Evolutionary conservation across 2,113 vertebrate genomes (phyloP).

Genomic region (Myrmecobius fasciatus): DNA sequence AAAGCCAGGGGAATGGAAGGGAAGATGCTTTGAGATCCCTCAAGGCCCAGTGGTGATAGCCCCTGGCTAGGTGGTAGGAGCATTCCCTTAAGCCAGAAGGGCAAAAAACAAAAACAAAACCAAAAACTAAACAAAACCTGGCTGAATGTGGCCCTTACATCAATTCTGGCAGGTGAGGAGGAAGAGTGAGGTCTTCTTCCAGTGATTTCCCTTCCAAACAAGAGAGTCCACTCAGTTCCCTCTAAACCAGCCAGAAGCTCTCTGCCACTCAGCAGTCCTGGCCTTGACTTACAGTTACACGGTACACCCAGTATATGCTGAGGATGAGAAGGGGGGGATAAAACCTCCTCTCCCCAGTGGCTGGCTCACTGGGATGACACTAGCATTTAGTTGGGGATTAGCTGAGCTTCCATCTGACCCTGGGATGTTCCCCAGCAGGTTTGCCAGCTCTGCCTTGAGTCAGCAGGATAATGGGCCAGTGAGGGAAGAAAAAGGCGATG

Average conservation of each 20-base stretch:
- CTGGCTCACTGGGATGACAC: not conserved
- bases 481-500: not conserved
- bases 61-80: not conserved
- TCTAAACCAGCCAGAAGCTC: not conserved
- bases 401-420: not conserved
- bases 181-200: not conserved
- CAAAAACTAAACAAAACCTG: no score
- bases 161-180: not conserved
- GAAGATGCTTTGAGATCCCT: slow-evolving; percentile 10
- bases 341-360: slow-evolving; percentile 7
- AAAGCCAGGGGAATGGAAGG: slow-evolving; percentile 50
- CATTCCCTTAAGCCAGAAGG: not conserved
- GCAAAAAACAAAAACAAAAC: not conserved
- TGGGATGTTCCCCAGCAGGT: slow-evolving; percentile 19
- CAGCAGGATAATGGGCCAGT: slow-evolving; percentile 18
- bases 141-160: not conserved
- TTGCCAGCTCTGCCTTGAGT: slow-evolving; percentile 48
- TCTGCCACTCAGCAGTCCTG: not conserved
- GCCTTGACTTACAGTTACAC: not conserved
- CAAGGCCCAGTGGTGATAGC: not conserved
- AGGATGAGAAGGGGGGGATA: not conserved
- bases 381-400: not conserved
- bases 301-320: slow-evolving; percentile 15
- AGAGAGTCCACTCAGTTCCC: not conserved
- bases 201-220: not conserved